Conservation (phyloP, 2,797 vertebrate species). For the Typhlichthys eigenmanni region DNA sequence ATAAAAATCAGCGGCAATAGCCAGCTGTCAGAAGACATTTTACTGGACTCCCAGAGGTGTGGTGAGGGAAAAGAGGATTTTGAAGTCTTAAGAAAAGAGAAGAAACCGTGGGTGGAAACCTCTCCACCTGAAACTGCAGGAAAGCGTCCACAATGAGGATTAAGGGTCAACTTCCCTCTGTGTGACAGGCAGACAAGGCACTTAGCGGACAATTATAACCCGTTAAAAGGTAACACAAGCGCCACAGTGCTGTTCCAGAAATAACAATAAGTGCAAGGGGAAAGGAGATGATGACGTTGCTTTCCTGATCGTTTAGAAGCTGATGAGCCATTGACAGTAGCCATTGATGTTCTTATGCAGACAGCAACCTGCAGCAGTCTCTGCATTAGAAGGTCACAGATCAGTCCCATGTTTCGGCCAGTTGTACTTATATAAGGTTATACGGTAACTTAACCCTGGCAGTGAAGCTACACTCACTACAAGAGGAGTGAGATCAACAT, state of each 20-base stretch:
- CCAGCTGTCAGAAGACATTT: conserved; percentile 73
- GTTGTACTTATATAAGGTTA: conserved; percentile 29
- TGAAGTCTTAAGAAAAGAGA: conserved; percentile 58
- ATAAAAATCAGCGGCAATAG: conserved; percentile 55
- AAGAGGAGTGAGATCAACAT: conserved; percentile 57
- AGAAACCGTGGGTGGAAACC: conserved; percentile 74
- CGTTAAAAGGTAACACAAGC: conserved; percentile 75
- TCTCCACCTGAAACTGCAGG: conserved; percentile 60
- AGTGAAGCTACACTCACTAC: conserved; percentile 17
- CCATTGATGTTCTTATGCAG: conserved; percentile 31
- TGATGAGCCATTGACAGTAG: conserved; percentile 56
- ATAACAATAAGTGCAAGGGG: conserved; percentile 26
- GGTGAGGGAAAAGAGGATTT: conserved; percentile 70
- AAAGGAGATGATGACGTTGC: conserved; percentile 32
- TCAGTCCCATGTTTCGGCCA: too few relatives aligned
- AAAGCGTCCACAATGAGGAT: conserved; percentile 71
- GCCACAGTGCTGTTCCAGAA: conserved; percentile 60
- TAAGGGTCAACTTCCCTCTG: conserved; percentile 77
- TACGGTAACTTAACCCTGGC: conserved; percentile 2
- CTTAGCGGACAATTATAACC: conserved; percentile 79
- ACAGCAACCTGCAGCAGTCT: not conserved
- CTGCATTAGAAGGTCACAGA: too few relatives aligned
- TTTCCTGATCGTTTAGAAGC: conserved; percentile 51
- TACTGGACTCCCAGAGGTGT: conserved; percentile 54
- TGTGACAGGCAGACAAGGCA: conserved; percentile 68